phyloP scores from a whole-genome alignment of 2,797 vertebrate genomes.

The Clamator glandarius region DNA sequence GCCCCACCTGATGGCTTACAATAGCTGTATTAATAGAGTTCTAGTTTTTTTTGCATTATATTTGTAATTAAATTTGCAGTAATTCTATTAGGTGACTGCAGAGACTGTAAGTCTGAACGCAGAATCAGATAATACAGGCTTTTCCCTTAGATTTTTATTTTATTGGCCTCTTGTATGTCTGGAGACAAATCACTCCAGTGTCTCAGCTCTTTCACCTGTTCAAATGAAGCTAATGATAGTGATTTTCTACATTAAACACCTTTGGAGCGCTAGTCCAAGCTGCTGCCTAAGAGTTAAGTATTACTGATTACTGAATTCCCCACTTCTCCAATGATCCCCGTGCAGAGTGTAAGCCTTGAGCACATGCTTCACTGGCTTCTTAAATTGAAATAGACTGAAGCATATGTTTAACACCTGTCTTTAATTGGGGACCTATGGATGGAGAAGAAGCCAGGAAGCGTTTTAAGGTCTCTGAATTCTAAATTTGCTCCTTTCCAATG shows the following conservation, averaged over 20 bases:
- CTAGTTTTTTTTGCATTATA: too few species aligned
- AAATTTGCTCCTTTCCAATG: not conserved
- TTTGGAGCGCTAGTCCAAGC: not conserved
- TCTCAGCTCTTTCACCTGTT: not conserved
- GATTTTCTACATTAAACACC: conserved; percentile 24
- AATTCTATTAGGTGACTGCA: not conserved
- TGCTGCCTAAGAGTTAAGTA: conserved; percentile 25
- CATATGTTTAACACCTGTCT: conserved; percentile 55
- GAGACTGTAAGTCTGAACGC: not conserved
- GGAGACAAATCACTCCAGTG: not conserved
- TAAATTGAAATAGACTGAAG: conserved; percentile 49
- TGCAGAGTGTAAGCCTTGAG: not conserved
- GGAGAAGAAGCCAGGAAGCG: not conserved
- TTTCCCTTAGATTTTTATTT: not conserved
- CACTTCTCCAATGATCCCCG: not conserved
- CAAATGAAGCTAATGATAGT: conserved; percentile 16
- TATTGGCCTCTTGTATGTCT: not conserved
- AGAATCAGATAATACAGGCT: not conserved
- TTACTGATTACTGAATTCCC: conserved; percentile 35
- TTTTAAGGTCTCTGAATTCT: not conserved
- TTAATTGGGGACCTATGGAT: conserved; percentile 31
- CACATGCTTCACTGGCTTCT: not conserved
- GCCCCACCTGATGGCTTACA: not conserved
- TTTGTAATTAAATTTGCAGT: not conserved
- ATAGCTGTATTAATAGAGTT: not conserved